phyloP scores from a whole-genome alignment of 2,888 invertebrate species.

The Rugalucina vietnamica region DNA sequence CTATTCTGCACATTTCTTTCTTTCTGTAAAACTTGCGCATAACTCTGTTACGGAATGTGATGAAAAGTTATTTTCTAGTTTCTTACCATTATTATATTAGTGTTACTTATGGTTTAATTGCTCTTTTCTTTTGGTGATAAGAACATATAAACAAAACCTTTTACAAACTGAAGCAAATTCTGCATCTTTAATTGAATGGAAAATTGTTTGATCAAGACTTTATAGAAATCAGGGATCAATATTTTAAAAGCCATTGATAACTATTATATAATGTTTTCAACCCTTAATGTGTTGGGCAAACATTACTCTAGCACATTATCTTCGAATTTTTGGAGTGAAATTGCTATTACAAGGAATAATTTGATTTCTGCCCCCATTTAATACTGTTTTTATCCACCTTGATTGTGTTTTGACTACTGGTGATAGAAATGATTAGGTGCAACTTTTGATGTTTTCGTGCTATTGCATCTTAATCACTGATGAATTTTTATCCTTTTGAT shows the following conservation, averaged over 20 bases:
- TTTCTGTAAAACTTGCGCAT: too few species aligned
- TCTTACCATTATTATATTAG: too few species aligned
- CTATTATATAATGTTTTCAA: not conserved
- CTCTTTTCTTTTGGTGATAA: not conserved
- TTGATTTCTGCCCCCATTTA: not conserved
- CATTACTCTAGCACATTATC: not conserved
- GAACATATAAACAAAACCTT: not conserved
- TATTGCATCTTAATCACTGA: too few species aligned
- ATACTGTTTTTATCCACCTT: not conserved
- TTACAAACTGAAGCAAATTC: not conserved
- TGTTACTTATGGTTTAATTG: too few species aligned
- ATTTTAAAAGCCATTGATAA: conserved; percentile 5
- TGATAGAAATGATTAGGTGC: not conserved
- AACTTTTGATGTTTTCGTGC: not conserved
- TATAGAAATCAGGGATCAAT: not conserved
- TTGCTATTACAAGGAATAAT: not conserved
- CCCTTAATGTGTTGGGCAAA: not conserved
- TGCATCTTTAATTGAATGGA: not conserved
- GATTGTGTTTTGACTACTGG: not conserved
- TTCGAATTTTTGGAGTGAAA: not conserved
- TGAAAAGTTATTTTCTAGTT: too few species aligned
- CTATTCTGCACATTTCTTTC: too few species aligned
- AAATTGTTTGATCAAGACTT: not conserved
- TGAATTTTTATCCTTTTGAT: too few species aligned
- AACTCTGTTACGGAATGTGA: too few species aligned